phyloP scores from a whole-genome alignment of 2,888 invertebrate species.

The Netelia inedita region DNA sequence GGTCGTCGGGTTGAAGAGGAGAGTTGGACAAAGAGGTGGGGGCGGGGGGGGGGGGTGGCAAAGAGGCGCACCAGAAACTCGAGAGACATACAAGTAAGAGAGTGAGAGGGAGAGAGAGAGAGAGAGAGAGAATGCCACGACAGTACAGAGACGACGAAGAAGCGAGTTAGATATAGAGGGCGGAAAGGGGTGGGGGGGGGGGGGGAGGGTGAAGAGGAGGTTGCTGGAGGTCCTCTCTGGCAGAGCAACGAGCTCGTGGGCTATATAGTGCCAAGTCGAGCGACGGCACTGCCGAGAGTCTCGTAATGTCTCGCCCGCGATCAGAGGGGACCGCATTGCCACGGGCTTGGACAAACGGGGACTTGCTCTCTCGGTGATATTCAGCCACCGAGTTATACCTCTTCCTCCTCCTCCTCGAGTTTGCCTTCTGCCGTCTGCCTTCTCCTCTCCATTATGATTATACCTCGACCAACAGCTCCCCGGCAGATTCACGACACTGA shows the following conservation, averaged over 20 bases:
- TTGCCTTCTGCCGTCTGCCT: neutral
- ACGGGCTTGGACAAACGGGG: slow-evolving; percentile 54
- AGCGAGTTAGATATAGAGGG: slow-evolving; percentile 27
- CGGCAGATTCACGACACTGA: slow-evolving; percentile 26
- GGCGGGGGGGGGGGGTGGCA: slow-evolving; percentile 12
- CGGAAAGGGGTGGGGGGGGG: neutral
- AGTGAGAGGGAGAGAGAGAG: slow-evolving; percentile 26
- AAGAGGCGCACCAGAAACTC: slow-evolving; percentile 55
- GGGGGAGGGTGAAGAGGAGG: slow-evolving; percentile 14
- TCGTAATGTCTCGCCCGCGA: slow-evolving; percentile 49
- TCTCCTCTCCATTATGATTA: slow-evolving; percentile 20
- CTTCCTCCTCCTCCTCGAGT: slow-evolving; percentile 1
- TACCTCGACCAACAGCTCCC: neutral
- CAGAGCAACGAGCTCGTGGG: slow-evolving; percentile 32
- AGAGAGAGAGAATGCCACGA: slow-evolving; percentile 42
- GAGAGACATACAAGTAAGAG: slow-evolving; percentile 17
- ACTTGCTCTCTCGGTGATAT: slow-evolving; percentile 39
- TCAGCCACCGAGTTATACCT: slow-evolving; percentile 42
- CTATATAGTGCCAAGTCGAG: slow-evolving; percentile 13
- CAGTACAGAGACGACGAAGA: slow-evolving; percentile 58
- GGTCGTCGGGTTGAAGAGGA: slow-evolving; percentile 73
- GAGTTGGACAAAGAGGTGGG: slow-evolving; percentile 69
- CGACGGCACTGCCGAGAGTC: slow-evolving; percentile 35
- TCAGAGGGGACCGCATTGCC: slow-evolving; percentile 33
- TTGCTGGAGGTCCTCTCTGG: slow-evolving; percentile 47